Base-by-base conservation (phyloP, 2,888 invertebrate species). In the Meloe dianella region DNA sequence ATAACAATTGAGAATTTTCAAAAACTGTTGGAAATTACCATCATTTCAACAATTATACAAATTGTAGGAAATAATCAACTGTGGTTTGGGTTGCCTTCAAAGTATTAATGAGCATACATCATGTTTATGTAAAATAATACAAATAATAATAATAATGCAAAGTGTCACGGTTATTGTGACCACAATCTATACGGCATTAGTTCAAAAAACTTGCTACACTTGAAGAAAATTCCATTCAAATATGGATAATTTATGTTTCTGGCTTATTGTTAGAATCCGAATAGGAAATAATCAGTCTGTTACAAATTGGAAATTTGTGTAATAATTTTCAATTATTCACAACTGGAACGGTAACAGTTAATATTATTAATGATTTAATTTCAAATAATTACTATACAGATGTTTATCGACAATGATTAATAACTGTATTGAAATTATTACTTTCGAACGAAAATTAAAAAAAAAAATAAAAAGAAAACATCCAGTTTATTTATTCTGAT, bases 241-340 rank as follows among this genome's bases (percentile, higher is more conserved):
- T 61, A 62, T 58, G 35, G 62, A 65, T 65, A 61, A 66, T 66
- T 66, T n/a, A n/a, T n/a, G n/a, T n/a, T n/a, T n/a, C n/a, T 66
- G 57, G 20, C 47, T 57, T 51, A 10, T 30, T 22, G 6, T 30
- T 58, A 6, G 4, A 24, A 57, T 47, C 59, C 59, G 54, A 58
- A 65, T 61, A 61, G 65, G 65, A 65, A 65, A 58, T 58, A 20
- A 61, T 30, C 20, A 58, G 65, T 30, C 20, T 61, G 65, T 51
- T 61, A 61, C 61, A 35, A 65, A 61, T 65, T 20, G n/a, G 24
- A 61, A 35, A 62, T 66, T 60, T 66, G 59, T 17, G 10, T 35
- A 17, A 22, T 10, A 17, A 30, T 58, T 32, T 58, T 14, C 29
- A 51, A 58, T 58, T 54, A 65, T 60, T 64, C 54, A 58, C 14